Conservation (phyloP, 2,888 invertebrate genomes). For the Morinoia aosen region DNA sequence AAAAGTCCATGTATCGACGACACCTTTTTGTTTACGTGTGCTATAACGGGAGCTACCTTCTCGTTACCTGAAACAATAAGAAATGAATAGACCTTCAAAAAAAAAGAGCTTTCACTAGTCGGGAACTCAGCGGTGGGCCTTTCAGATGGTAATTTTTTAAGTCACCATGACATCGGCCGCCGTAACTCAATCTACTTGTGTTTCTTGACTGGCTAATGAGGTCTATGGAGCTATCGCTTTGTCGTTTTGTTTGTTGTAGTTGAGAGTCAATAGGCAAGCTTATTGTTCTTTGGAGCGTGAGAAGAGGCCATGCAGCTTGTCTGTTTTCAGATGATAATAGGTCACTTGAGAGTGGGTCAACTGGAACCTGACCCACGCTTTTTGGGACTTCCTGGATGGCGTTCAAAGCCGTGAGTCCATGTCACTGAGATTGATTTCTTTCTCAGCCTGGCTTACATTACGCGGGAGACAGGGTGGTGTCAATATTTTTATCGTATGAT, state of each 20-base stretch:
- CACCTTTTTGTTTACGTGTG: neutral
- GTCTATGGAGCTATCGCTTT: conserved; percentile 12
- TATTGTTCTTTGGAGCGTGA: conserved; percentile 51
- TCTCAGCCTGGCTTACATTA: neutral
- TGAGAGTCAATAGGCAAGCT: conserved; percentile 21
- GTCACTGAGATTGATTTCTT: neutral
- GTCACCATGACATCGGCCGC: neutral
- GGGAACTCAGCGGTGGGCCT: neutral
- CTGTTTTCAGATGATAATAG: conserved; percentile 47
- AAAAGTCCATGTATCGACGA: neutral
- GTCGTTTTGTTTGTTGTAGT: conserved; percentile 47
- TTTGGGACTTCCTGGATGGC: neutral
- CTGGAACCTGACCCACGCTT: neutral
- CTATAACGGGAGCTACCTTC: neutral
- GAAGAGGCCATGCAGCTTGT: neutral
- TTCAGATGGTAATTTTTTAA: conserved; percentile 43
- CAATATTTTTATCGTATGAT: neutral
- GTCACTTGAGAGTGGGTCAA: conserved; percentile 42
- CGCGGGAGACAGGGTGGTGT: neutral
- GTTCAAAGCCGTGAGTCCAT: neutral
- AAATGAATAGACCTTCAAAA: neutral
- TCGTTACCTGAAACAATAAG: conserved; percentile 19
- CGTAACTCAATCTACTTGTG: conserved; percentile 16
- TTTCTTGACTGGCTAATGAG: conserved; percentile 47
- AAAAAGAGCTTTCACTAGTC: neutral